phyloP scores from a whole-genome alignment of 2,888 invertebrate species.

The Heptascelio sp. region DNA sequence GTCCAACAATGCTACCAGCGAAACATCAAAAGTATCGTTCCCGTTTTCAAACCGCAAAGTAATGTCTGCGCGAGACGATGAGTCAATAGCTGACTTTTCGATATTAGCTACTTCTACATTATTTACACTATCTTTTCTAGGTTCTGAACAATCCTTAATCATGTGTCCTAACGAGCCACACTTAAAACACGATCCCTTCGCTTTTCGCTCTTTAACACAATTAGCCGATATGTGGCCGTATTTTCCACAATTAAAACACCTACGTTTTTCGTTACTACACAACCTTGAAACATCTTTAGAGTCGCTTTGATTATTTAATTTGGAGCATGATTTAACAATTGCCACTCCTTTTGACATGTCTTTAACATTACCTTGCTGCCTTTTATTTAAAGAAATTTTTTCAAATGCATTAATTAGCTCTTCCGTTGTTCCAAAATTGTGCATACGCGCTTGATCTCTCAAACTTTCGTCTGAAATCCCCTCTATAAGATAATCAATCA shows the following conservation, averaged over 20 bases:
- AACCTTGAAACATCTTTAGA: slow-evolving; percentile 9
- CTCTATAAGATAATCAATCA: slow-evolving; percentile 32
- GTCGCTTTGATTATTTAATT: slow-evolving; percentile 3
- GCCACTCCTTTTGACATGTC: background rate
- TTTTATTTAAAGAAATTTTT: slow-evolving; percentile 20
- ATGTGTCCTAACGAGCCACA: background rate
- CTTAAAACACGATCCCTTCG: slow-evolving; percentile 2
- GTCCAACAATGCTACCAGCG: background rate
- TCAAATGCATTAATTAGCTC: slow-evolving; percentile 38
- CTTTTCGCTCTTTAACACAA: background rate
- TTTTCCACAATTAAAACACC: slow-evolving; percentile 15
- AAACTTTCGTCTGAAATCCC: slow-evolving; percentile 31
- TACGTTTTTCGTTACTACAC: background rate
- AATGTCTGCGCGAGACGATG: background rate
- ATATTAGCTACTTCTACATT: background rate
- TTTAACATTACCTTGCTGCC: background rate
- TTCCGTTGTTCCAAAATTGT: slow-evolving; percentile 22
- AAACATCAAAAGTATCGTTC: background rate
- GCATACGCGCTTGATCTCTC: slow-evolving; percentile 38
- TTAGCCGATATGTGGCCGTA: background rate
- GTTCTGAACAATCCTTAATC: background rate
- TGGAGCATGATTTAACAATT: background rate
- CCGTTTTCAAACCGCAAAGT: background rate
- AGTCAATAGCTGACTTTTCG: background rate
- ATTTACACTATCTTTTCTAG: background rate